Base-by-base conservation (phyloP, 2,888 invertebrate species). In the Coelinius sp. region DNA sequence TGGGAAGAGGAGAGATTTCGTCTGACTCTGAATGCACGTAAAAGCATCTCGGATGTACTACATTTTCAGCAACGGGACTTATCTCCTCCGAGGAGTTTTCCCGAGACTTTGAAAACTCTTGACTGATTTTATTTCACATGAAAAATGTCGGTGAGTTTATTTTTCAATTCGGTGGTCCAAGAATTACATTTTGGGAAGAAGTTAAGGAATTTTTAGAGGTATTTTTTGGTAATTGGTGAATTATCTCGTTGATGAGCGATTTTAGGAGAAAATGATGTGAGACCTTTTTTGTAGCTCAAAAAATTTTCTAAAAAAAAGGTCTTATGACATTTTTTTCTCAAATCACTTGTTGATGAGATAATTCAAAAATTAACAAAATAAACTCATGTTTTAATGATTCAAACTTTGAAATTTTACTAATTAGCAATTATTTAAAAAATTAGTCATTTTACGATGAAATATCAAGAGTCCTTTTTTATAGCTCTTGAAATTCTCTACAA, bases 21-120 rank as follows among this genome's bases (percentile, higher is more conserved):
- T 56, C 56, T 56, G 70, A 68, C 53, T 35, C 62, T 70, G 71
- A 66, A 73, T 64, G 64, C 66, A 71, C 56, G 65, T 27, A 63
- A 69, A 66, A 70, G 56, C 62, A 68, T 72, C 67, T 70, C 72
- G 62, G 69, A 68, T 68, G 73, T 63, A 70, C 46, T 53, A 65
- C 66, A 70, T 71, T 64, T 44, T 71, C 68, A 68, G 68, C 71
- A 72, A 73, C 70, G 59, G 70, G 64, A 59, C 68, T 59, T 68
- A 68, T 68, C 68, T 68, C 27, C 41, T 14, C 5, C 56, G 22
- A 38, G 17, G 41, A 68, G 59, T 68, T 68, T 65, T 46, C 59
- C 46, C 25, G 24, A 27, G 53, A 68, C 68, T 68, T 59, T 68
- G 44, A 44, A 62, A 68, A 68, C 59, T 68, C 53, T 24, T 35